A percentile compares a stretch with the other conserved stretches of the same genome.
Evolutionary conservation across 2,113 vertebrate species (phyloP).

Genomic region (Macaca nemestrina): DNA sequence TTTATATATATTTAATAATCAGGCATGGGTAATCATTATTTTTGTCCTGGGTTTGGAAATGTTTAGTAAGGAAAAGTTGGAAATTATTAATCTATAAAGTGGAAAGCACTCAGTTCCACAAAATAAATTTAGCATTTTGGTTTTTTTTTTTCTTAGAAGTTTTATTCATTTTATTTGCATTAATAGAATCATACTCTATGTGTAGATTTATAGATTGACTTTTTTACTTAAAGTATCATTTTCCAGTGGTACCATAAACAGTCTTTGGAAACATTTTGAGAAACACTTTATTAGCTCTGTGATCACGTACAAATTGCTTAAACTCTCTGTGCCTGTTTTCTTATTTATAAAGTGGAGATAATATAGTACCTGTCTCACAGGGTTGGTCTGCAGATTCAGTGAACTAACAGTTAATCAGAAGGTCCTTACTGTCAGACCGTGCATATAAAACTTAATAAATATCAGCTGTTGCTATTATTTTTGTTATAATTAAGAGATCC

Average conservation of each 20-base stretch:
- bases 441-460: not conserved
- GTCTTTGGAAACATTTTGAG: not conserved
- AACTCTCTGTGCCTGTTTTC: not conserved
- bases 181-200: not conserved
- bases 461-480: not conserved
- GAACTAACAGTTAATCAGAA: not conserved
- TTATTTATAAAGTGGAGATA: not conserved
- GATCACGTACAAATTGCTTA: not conserved
- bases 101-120: not conserved
- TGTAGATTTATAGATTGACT: not conserved
- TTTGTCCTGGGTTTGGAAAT: not conserved
- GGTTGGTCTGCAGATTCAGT: not conserved
- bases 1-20: conserved; percentile 1
- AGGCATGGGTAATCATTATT: not conserved
- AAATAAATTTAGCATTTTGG: not conserved
- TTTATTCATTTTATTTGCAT: not conserved
- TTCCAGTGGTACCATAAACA: not conserved
- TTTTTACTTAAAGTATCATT: not conserved
- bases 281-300: not conserved
- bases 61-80: conserved; percentile 19
- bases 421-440: not conserved
- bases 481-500: not conserved
- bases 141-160: not conserved
- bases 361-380: not conserved
- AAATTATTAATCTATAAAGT: not conserved